Percentiles rank a stretch among this genome's conserved stretches.
phyloP scores from a whole-genome alignment of 1,140 invertebrate species.

The Aphaenogaster rudis region DNA sequence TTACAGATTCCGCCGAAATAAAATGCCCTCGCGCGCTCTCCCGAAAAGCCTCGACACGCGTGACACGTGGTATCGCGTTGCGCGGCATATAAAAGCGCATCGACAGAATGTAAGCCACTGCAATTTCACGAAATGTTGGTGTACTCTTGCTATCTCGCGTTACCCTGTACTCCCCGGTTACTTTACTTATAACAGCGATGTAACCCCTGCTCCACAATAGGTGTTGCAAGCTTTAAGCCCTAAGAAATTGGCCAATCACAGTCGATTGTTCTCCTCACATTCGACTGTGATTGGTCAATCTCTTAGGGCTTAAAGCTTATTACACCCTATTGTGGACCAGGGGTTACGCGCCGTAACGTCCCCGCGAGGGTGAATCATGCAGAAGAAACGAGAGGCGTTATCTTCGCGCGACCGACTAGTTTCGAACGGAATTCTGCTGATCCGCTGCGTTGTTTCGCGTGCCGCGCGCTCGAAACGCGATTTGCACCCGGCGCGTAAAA shows the following conservation, averaged over 20 bases:
- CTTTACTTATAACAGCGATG: neutral
- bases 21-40: conserved; percentile 14
- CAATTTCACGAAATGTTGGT: conserved; percentile 26
- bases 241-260: too few species aligned
- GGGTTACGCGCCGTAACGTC: neutral
- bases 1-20: conserved; percentile 47
- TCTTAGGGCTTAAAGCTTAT: too few species aligned
- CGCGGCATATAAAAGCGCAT: conserved; percentile 21
- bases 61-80: conserved; percentile 30
- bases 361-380: neutral
- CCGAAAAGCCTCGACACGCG: conserved; percentile 37
- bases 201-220: too few species aligned
- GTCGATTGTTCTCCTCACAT: too few species aligned
- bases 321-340: too few species aligned
- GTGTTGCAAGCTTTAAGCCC: too few species aligned
- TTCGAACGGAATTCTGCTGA: conserved; percentile 39
- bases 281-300: too few species aligned
- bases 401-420: neutral
- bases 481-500: conserved; percentile 37
- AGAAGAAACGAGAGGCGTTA: neutral
- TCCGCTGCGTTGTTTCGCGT: conserved; percentile 32
- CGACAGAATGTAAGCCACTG: neutral
- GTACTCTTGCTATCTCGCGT: neutral
- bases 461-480: conserved; percentile 40
- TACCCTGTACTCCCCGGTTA: neutral